Evolutionary conservation across 1,140 invertebrate genomes (phyloP), one percentile per base, ranked within the genome.

Genomic region (Hylaeus volcanicus): DNA sequence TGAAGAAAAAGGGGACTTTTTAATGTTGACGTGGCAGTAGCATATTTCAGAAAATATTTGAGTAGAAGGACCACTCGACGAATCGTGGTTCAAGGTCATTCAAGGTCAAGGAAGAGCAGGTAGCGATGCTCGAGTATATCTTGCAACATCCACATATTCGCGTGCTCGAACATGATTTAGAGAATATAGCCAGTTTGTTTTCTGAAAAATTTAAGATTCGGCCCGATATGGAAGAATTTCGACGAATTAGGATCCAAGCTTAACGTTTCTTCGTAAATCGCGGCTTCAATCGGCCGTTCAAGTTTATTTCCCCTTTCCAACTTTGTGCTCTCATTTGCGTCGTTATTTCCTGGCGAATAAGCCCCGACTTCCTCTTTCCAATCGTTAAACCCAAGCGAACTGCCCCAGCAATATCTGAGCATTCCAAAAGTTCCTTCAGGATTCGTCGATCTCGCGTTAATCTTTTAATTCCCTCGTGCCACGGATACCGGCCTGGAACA

Each of bases 351-450:
- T 68, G 6, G 14, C 43, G 55, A 69, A 80, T 51, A 68, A 80
- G 26, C 53, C 6, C 60, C 14, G 37, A 51, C 1, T 14, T 37
- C 14, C 78, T 69, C 64, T 63, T 53, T 69, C 48, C 48, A 15
- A 69, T 75, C 72, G 73, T 80, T 60, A 75, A 68, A 80, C 56
- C 72, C 78, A 60, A 37, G 26, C 72, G 64, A 74, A 61, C 58
- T 58, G 43, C 51, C n/a, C 45, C 12, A 12, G 60, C 45, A 39
- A 41, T 74, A 58, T 53, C 41, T 41, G 12, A 9, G 41, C 51
- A 26, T 74, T 66, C 71, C 43, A 1, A 15, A 14, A 43, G 37
- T 66, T 74, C 14, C 79, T 75, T 58, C n/a, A 43, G 55, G 55
- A 68, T 75, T 53, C 79, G 61, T 55, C 58, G 41, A 65, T 56